Conservation (phyloP, 2,113 vertebrate species). For the Kobus ellipsiprymnus region DNA sequence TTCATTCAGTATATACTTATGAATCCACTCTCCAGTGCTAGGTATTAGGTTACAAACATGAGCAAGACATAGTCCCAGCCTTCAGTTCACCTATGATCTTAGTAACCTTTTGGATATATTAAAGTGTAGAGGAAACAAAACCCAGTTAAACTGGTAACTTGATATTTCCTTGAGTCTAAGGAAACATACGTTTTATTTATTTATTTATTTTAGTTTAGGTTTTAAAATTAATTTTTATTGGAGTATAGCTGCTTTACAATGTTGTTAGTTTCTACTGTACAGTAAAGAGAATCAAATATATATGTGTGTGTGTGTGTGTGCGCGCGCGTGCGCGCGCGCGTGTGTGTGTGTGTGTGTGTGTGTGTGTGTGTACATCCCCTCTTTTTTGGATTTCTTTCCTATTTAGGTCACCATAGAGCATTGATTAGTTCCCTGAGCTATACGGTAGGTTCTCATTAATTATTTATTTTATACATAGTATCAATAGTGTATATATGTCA, state of each 20-base stretch:
- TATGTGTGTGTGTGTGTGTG: too few species aligned
- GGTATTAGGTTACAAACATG: background rate
- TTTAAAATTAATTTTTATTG: background rate
- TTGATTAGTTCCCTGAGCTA: background rate
- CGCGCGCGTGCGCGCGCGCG: too few species aligned
- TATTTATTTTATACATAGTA: background rate
- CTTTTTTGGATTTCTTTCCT: background rate
- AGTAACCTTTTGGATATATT: background rate
- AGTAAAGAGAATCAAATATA: background rate
- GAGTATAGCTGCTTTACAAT: background rate
- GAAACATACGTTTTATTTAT: background rate
- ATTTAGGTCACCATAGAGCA: background rate
- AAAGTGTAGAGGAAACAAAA: background rate
- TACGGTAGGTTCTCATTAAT: background rate
- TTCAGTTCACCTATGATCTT: background rate
- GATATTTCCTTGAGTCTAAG: background rate
- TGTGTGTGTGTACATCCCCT: background rate
- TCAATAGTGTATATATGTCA: background rate
- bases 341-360: too few species aligned
- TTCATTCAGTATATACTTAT: background rate
- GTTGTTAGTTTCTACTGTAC: background rate
- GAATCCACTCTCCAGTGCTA: background rate
- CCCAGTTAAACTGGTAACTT: background rate
- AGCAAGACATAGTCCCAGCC: background rate
- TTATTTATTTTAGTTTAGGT: background rate